Evolutionary conservation across 2,888 invertebrate genomes (phyloP).

Genomic region (Drosophila bunnanda): DNA sequence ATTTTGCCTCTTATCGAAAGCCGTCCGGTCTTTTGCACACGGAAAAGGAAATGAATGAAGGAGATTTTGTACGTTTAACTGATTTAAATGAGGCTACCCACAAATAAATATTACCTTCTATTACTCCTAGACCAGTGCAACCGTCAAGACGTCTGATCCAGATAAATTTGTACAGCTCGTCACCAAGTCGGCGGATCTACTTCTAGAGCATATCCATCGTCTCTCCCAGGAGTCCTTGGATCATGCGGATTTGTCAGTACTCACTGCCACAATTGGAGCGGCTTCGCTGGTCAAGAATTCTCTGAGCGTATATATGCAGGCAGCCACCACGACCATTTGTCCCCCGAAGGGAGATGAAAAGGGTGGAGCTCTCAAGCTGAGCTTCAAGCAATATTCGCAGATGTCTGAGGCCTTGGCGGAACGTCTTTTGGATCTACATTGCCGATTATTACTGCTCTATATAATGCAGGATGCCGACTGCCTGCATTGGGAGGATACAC

Average conservation of each 20-base stretch:
- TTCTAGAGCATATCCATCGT: slow-evolving; percentile 91
- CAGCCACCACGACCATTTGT: slow-evolving; percentile 82
- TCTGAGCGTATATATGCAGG: slow-evolving; percentile 90
- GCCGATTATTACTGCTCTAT: slow-evolving; percentile 90
- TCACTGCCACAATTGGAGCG: slow-evolving; percentile 92
- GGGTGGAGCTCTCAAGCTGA: slow-evolving; percentile 83
- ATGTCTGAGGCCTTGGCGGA: slow-evolving; percentile 94
- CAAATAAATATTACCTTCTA: slow-evolving; percentile 33
- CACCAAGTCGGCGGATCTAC: slow-evolving; percentile 90
- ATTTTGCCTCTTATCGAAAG: slow-evolving; percentile 90
- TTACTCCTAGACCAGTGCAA: slow-evolving; percentile 83
- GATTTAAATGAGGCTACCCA: too few relatives aligned
- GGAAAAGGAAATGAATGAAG: slow-evolving; percentile 82
- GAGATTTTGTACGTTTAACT: slow-evolving; percentile 74
- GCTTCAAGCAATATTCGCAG: slow-evolving; percentile 90
- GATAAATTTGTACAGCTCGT: slow-evolving; percentile 90
- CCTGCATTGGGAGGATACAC: slow-evolving; percentile 89
- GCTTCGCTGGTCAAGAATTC: slow-evolving; percentile 92
- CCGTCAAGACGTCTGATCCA: slow-evolving; percentile 91
- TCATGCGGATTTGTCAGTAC: slow-evolving; percentile 92
- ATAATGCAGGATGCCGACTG: slow-evolving; percentile 93
- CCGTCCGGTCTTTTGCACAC: slow-evolving; percentile 86
- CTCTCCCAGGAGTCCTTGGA: slow-evolving; percentile 93
- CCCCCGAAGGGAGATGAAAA: slow-evolving; percentile 84
- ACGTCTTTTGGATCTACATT: slow-evolving; percentile 91